These are phyloP conservation scores for Selenia dentaria DNA, from an alignment of 2,888 invertebrate genomes.

Conservation along the genomic window DNA sequence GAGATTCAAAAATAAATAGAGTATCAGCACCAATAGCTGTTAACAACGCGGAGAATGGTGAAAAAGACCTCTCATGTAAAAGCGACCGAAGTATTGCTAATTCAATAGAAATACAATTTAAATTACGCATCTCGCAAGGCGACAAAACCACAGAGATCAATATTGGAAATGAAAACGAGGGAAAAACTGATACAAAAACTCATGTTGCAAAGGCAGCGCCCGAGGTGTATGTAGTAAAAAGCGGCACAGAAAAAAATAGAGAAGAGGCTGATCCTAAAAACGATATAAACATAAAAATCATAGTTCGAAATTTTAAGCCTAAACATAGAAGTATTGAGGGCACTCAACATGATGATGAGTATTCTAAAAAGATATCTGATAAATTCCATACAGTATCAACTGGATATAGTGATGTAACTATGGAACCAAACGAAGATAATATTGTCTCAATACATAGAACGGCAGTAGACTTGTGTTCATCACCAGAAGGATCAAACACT, in stretches of 20 bases:
- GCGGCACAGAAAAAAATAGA: conserved; percentile 31
- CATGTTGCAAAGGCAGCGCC: conserved; percentile 36
- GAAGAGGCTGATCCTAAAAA: conserved; percentile 48
- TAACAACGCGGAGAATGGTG: conserved; percentile 36
- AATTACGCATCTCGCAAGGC: conserved; percentile 56
- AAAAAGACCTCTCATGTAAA: conserved; percentile 31
- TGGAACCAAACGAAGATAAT: conserved; percentile 39
- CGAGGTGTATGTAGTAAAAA: conserved; percentile 50
- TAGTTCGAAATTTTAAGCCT: conserved; percentile 36
- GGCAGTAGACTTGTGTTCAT: conserved; percentile 50
- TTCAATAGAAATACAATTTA: conserved; percentile 65
- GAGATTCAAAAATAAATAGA: conserved; percentile 48
- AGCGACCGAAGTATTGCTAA: conserved; percentile 53
- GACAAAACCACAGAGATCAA: conserved; percentile 56
- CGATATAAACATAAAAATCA: neutral
- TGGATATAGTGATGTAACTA: conserved; percentile 48
- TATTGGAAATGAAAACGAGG: conserved; percentile 42
- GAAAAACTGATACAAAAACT: conserved; percentile 8
- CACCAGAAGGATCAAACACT: conserved; percentile 37
- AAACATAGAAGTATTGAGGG: conserved; percentile 27
- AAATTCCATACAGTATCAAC: conserved; percentile 67
- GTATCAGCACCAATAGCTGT: conserved; percentile 42
- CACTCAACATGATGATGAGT: conserved; percentile 39
- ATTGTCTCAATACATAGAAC: conserved; percentile 53
- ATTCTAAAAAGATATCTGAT: conserved; percentile 54